Conservation (phyloP, 2,888 invertebrate species). For the Mechanitis mazaeus region DNA sequence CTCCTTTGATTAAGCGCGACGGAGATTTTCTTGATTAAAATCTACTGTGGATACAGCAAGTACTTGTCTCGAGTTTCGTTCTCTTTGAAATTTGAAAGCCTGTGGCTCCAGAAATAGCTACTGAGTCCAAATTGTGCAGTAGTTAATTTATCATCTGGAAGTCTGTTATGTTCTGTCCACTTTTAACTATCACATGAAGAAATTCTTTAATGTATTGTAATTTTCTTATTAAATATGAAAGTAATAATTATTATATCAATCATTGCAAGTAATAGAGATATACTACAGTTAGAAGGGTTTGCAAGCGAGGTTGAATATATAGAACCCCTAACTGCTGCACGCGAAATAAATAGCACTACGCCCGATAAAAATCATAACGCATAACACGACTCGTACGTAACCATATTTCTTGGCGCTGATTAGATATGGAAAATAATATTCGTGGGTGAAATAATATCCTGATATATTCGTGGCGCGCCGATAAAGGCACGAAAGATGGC, state of each 20-base stretch:
- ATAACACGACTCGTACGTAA: slow-evolving; percentile 50
- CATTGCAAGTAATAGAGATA: neutral
- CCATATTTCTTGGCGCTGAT: slow-evolving; percentile 66
- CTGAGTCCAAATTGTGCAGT: slow-evolving; percentile 16
- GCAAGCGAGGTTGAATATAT: slow-evolving; percentile 11
- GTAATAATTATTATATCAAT: too few species aligned
- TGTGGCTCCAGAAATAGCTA: slow-evolving; percentile 31
- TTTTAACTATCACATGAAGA: too few species aligned
- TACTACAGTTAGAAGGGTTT: neutral
- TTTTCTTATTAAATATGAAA: too few species aligned
- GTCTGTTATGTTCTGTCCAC: neutral
- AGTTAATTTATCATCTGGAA: slow-evolving; percentile 8
- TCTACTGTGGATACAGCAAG: slow-evolving; percentile 40
- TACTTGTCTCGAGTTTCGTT: slow-evolving; percentile 37
- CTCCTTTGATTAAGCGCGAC: slow-evolving; percentile 57
- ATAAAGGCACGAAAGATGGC: slow-evolving; percentile 63
- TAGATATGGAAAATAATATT: slow-evolving; percentile 71
- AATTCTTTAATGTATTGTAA: too few species aligned
- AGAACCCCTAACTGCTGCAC: slow-evolving; percentile 15
- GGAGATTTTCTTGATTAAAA: slow-evolving; percentile 63
- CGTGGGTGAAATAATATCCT: slow-evolving; percentile 62
- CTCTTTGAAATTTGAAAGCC: slow-evolving; percentile 51
- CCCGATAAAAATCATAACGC: slow-evolving; percentile 40
- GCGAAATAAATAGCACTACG: slow-evolving; percentile 26
- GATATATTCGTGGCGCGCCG: slow-evolving; percentile 65